Percentiles rank a stretch among this genome's conserved stretches.
Conservation (phyloP, 2,113 vertebrate genomes). For the Indri indri region DNA sequence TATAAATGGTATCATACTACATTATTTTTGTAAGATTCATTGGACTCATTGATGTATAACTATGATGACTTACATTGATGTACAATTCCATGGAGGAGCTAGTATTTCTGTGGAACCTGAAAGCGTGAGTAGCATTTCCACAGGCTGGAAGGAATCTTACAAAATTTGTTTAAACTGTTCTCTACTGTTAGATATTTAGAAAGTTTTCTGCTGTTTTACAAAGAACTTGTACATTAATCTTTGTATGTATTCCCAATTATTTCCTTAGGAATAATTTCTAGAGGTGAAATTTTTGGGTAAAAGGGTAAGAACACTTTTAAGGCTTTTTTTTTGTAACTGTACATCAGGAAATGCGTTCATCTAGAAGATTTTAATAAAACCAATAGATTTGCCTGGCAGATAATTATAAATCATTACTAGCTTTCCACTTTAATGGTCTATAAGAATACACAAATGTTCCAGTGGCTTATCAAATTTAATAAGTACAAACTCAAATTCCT, state of each 20-base stretch:
- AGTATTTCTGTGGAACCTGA: too few relatives aligned
- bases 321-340: not conserved
- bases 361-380: constrained; percentile 43
- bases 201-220: not conserved
- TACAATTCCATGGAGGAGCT: too few relatives aligned
- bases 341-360: not conserved
- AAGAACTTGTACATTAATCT: not conserved
- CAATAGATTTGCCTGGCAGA: not conserved
- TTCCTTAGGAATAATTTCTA: constrained; percentile 16
- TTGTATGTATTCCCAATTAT: not conserved
- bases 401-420: constrained; percentile 37
- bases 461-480: not conserved
- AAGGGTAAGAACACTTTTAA: constrained; percentile 31
- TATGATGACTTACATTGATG: too few relatives aligned
- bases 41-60: too few relatives aligned
- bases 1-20: not conserved
- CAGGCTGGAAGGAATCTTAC: constrained; percentile 25
- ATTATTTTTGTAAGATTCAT: too few relatives aligned
- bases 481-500: constrained; percentile 15
- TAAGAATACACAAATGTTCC: constrained; percentile 14
- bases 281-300: constrained; percentile 29
- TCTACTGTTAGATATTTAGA: constrained; percentile 15
- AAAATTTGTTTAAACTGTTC: constrained; percentile 13
- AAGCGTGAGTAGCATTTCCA: too few relatives aligned
- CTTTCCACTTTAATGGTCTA: constrained; percentile 9